Percentiles rank a stretch among this genome's conserved stretches.
phyloP scores from a whole-genome alignment of 2,888 invertebrate species.

The Graphium colonna region DNA sequence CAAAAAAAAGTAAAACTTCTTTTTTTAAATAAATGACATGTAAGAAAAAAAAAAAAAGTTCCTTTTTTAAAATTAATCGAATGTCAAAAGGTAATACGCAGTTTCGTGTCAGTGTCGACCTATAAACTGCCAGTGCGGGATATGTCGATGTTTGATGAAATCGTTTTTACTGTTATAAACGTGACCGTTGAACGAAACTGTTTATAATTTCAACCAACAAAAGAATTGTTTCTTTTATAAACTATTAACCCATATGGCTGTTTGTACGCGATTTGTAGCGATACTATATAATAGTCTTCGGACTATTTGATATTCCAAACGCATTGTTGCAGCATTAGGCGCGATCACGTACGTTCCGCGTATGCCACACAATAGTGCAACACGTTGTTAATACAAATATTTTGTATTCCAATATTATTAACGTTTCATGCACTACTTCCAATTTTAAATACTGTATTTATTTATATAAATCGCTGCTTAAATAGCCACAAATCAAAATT shows the following conservation, averaged over 20 bases:
- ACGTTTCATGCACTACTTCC: slow-evolving; percentile 1
- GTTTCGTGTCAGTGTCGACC: no score
- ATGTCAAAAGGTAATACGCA: no score
- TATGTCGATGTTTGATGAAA: no score
- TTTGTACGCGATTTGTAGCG: neutral
- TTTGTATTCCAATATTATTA: slow-evolving; percentile 7
- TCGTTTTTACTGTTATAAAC: slow-evolving; percentile 20
- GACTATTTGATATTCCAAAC: slow-evolving; percentile 20
- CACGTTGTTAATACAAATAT: slow-evolving; percentile 13
- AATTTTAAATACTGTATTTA: neutral
- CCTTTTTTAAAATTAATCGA: no score
- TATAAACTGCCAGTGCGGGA: no score
- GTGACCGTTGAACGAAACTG: slow-evolving; percentile 18
- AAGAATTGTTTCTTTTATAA: slow-evolving; percentile 14
- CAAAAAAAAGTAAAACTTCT: no score
- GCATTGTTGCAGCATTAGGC: slow-evolving; percentile 20
- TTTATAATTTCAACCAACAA: slow-evolving; percentile 10
- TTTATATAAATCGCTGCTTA: neutral
- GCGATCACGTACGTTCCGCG: slow-evolving; percentile 27
- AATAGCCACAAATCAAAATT: neutral
- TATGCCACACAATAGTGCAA: slow-evolving; percentile 27
- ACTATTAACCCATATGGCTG: slow-evolving; percentile 23
- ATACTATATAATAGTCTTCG: slow-evolving; percentile 13
- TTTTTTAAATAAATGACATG: no score
- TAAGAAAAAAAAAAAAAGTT: no score